Evolutionary conservation across 37 sponge, comb jelly and placozoan genomes (phyloP), one percentile per base, ranked within the genome.

Genomic region (Chondrosia reniformis): DNA sequence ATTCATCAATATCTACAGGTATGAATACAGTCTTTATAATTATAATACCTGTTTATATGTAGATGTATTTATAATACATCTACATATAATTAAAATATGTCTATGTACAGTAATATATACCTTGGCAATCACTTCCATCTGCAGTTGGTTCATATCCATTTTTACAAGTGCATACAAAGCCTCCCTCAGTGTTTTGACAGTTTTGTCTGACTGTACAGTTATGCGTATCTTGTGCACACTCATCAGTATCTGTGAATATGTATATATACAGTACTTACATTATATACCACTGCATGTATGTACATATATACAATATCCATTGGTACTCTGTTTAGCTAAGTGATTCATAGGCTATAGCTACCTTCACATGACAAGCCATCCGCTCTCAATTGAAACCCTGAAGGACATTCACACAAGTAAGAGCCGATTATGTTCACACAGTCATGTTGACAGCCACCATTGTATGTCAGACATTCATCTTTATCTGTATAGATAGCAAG

Each of bases 241-340:
- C 83, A 82, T 87, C 63, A 78, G 73, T 74, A 54, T 87, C 88
- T 63, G n/a, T n/a, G n/a, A n/a, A n/a, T n/a, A n/a, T n/a, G n/a
- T n/a, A n/a, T n/a, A n/a, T n/a, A n/a, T n/a, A n/a, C n/a, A n/a
- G n/a, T n/a, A n/a, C n/a, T n/a, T n/a, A n/a, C n/a, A n/a, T n/a
- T n/a, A n/a, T n/a, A n/a, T n/a, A n/a, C n/a, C n/a, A n/a, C n/a
- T n/a, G 41, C 24, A 69, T 8, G n/a, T n/a, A n/a, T n/a, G n/a
- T n/a, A n/a, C n/a, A n/a, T n/a, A n/a, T n/a, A n/a, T n/a, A n/a
- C n/a, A n/a, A n/a, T n/a, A n/a, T n/a, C n/a, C n/a, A n/a, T n/a
- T n/a, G n/a, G n/a, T n/a, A n/a, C n/a, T n/a, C n/a, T n/a, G n/a
- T n/a, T n/a, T n/a, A n/a, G n/a, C n/a, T n/a, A n/a, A n/a, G n/a